phyloP scores from a whole-genome alignment of 1,140 invertebrate genomes.

The Lepeophtheirus salmonis region DNA sequence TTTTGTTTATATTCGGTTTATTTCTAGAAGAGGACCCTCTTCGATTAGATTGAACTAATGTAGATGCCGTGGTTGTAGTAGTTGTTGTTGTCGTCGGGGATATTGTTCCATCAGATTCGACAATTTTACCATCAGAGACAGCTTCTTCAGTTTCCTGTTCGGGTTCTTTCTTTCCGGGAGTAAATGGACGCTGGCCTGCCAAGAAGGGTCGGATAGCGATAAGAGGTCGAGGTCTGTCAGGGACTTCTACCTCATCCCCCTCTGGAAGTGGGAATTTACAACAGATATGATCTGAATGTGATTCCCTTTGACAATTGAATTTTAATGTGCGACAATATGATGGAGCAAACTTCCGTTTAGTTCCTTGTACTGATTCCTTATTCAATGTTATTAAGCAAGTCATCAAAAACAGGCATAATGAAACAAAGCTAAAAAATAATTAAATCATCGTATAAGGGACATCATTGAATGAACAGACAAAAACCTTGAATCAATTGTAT shows the following conservation, averaged over 20 bases:
- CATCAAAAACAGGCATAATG: too few relatives aligned
- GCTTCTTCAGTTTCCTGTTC: not conserved
- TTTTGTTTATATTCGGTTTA: not conserved
- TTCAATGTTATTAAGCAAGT: too few relatives aligned
- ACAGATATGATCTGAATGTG: not conserved
- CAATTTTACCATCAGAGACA: not conserved
- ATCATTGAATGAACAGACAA: too few relatives aligned
- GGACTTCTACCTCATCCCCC: too few relatives aligned
- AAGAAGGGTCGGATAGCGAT: not conserved
- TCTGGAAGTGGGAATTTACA: not conserved
- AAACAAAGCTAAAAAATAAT: too few relatives aligned
- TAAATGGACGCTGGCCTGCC: not conserved
- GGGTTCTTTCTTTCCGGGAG: not conserved
- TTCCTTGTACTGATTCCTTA: too few relatives aligned
- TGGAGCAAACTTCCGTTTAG: constrained; percentile 2
- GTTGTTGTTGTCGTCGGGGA: not conserved
- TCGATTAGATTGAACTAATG: not conserved
- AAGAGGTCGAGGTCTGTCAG: not conserved
- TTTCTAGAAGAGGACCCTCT: not conserved
- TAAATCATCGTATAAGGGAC: too few relatives aligned
- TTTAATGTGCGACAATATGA: not conserved
- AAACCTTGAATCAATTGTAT: too few relatives aligned
- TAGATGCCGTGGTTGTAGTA: too few relatives aligned
- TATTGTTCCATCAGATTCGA: not conserved
- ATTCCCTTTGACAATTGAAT: constrained; percentile 5